These are phyloP conservation scores for Brenthis daphne DNA, from an alignment of 2,888 invertebrate species.

Conservation along the genomic window DNA sequence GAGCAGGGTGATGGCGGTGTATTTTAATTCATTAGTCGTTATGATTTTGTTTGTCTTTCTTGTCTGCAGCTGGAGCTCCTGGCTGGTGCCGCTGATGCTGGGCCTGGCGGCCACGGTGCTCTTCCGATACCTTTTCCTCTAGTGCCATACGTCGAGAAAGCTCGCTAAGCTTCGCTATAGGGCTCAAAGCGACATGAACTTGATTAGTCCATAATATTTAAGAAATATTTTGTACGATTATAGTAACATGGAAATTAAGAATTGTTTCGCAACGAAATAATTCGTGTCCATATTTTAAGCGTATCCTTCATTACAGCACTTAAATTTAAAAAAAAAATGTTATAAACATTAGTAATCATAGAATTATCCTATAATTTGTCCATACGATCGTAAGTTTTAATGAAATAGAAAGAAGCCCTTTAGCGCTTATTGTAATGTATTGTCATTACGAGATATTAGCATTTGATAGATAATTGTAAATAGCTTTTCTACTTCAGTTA, in stretches of 20 bases:
- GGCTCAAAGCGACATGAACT: background rate
- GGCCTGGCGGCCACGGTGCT: constrained; percentile 86
- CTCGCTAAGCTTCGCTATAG: background rate
- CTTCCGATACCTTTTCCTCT: constrained; percentile 86
- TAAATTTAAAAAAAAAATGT: background rate
- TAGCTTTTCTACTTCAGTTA: constrained; percentile 4
- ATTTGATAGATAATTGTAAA: constrained; percentile 16
- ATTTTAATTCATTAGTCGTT: background rate
- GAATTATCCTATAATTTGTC: background rate
- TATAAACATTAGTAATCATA: background rate
- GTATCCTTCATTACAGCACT: background rate
- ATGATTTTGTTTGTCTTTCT: constrained; percentile 24
- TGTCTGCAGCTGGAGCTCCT: constrained; percentile 78
- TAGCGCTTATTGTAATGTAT: constrained; percentile 1
- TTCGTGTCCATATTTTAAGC: background rate
- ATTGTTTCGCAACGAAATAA: background rate
- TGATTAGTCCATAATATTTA: constrained; percentile 1
- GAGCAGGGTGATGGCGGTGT: background rate
- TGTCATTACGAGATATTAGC: background rate
- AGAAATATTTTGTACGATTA: constrained; percentile 7
- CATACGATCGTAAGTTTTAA: background rate
- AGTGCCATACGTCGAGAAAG: constrained; percentile 46
- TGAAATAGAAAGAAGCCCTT: background rate
- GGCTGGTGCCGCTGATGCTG: constrained; percentile 86
- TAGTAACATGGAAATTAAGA: constrained; percentile 1